These are phyloP conservation scores for Caenorhabditis uteleia DNA, from an alignment of 2,888 invertebrate species.

Conservation along the genomic window DNA sequence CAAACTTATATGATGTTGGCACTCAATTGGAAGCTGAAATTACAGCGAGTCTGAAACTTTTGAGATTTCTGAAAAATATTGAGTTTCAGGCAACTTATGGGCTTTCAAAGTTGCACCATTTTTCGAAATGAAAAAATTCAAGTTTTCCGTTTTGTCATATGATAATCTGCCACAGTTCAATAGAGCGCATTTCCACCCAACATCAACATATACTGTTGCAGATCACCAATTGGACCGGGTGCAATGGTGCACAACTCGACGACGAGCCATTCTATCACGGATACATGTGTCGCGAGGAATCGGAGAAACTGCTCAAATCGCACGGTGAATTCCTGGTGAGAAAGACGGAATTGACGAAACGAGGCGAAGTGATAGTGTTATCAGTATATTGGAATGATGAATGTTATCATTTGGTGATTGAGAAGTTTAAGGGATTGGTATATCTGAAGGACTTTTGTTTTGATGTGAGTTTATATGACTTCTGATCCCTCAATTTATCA, in stretches of 20 bases:
- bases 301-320: constrained; percentile 31
- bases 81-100: too few relatives aligned
- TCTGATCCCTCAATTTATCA: not conserved
- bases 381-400: constrained; percentile 32
- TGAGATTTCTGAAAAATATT: too few relatives aligned
- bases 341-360: constrained; percentile 28
- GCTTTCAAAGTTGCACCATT: too few relatives aligned
- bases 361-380: constrained; percentile 36
- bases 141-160: too few relatives aligned
- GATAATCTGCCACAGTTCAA: too few relatives aligned
- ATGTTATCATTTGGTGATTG: constrained; percentile 42
- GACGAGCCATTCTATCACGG: constrained; percentile 58
- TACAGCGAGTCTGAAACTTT: too few relatives aligned
- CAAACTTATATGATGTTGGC: too few relatives aligned
- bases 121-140: too few relatives aligned
- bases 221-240: constrained; percentile 34
- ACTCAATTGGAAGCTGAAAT: too few relatives aligned
- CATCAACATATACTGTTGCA: too few relatives aligned
- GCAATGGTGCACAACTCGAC: constrained; percentile 36
- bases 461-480: constrained; percentile 28
- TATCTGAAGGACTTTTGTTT: constrained; percentile 52
- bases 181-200: too few relatives aligned
- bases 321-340: constrained; percentile 47
- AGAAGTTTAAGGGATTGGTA: constrained; percentile 33
- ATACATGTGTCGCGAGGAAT: constrained; percentile 50